Conservation (phyloP, 2,888 invertebrate genomes). For the Diaphora mendica region DNA sequence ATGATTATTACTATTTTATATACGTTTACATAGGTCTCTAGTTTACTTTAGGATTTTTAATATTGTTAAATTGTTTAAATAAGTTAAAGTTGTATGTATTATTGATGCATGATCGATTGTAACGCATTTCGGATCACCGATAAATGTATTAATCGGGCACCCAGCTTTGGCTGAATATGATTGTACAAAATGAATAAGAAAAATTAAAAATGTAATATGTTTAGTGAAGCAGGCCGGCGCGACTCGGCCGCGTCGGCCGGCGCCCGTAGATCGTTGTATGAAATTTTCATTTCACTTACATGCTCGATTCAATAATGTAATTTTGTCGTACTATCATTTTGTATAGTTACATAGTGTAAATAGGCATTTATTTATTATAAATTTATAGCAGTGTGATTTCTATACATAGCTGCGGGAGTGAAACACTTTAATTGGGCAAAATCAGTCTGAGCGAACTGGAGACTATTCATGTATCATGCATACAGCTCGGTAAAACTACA, state of each 20-base stretch:
- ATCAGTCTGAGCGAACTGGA: conserved; percentile 78
- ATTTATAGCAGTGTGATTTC: conserved; percentile 85
- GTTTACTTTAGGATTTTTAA: conserved; percentile 83
- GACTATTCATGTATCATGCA: conserved; percentile 75
- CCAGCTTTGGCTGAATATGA: conserved; percentile 82
- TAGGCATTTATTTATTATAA: conserved; percentile 87
- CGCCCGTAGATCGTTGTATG: conserved; percentile 77
- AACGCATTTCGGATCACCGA: conserved; percentile 79
- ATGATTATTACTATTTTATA: conserved; percentile 75
- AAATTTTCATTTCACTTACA: conserved; percentile 81
- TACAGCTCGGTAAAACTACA: conserved; percentile 73
- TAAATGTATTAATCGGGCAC: conserved; percentile 78
- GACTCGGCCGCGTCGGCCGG: conserved; percentile 56
- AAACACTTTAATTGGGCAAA: conserved; percentile 75
- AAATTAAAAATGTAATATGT: conserved; percentile 76
- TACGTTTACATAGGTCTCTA: conserved; percentile 80
- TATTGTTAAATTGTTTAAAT: conserved; percentile 85
- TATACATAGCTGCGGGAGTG: conserved; percentile 84
- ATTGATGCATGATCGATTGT: conserved; percentile 80
- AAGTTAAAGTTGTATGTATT: conserved; percentile 84
- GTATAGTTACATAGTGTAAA: conserved; percentile 87
- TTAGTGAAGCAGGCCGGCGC: conserved; percentile 65
- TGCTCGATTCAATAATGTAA: conserved; percentile 83
- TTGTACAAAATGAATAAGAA: conserved; percentile 82
- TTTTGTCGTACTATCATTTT: conserved; percentile 85